Percentiles rank a stretch among this genome's conserved stretches.
phyloP scores from a whole-genome alignment of 2,113 vertebrate species.

The Dasyurus viverrinus region DNA sequence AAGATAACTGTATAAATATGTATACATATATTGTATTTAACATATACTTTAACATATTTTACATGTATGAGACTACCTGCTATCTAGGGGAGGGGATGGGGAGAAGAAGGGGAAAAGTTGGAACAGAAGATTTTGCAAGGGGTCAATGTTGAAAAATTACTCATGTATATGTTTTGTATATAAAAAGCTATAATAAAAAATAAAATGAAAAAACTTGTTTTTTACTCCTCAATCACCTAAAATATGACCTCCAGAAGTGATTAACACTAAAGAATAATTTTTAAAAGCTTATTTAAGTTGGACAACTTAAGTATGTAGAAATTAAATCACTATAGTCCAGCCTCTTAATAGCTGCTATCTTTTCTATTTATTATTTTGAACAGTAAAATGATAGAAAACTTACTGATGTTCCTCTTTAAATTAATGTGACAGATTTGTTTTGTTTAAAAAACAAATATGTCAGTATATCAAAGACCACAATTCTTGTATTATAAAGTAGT shows the following conservation, averaged over 20 bases:
- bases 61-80: too few species aligned
- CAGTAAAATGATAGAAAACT: not conserved
- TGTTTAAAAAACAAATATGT: not conserved
- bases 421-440: not conserved
- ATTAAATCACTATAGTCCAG: not conserved
- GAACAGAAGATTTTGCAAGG: too few species aligned
- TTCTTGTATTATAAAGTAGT: not conserved
- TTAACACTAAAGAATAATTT: not conserved
- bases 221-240: not conserved
- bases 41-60: too few species aligned
- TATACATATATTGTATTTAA: too few species aligned
- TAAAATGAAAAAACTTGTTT: not conserved
- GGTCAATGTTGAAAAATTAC: too few species aligned
- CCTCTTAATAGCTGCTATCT: not conserved
- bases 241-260: not conserved
- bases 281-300: not conserved
- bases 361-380: not conserved
- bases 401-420: not conserved
- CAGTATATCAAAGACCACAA: not conserved
- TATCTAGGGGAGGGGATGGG: too few species aligned
- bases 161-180: too few species aligned
- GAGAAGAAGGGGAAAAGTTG: too few species aligned
- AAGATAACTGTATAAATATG: too few species aligned
- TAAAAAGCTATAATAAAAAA: too few species aligned
- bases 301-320: not conserved